Base-by-base conservation (phyloP, 2,888 invertebrate species). In the Syrphus vitripennis region DNA sequence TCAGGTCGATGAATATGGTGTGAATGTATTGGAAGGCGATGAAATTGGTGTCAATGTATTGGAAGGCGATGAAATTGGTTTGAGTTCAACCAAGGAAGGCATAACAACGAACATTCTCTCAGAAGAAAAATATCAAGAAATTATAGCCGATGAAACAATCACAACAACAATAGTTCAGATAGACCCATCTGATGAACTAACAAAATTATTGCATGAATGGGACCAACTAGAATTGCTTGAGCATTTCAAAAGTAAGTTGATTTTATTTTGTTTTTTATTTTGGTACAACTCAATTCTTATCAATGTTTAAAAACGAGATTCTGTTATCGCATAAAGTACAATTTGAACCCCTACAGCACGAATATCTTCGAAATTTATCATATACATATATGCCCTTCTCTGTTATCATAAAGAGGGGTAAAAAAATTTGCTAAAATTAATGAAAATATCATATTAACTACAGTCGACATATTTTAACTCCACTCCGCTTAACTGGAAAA, bases 401-500 rank as follows among this genome's bases (percentile, higher is more conserved):
- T 19, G 5, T 53, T 29, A 53, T 53, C 53, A n/a, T 53, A n/a
- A 53, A 53, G 53, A 53, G 19, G 53, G 53, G 26, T 26, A 16
- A 1, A 12, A 10, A 26, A 26, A 53, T 53, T 53, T 53, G 19
- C n/a, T 6, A 53, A 53, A 53, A 29, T 53, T 40, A 40, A 40
- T 40, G 40, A 34, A 40, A 40, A 40, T 40, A 40, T 40, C 40
- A 53, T 53, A 53, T 53, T 29, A 29, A 53, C 29, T 53, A 53
- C 53, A 53, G 40, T 40, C n/a, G 19, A 53, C 53, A 53, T 26
- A 4, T 53, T 10, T 53, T 29, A 53, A 53, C 53, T 53, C 7
- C 26, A 14, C 53, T 53, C 53, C 53, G 53, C 53, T 53, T 53
- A 53, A 53, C 53, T 53, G 53, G 53, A 40, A 34, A 40, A 40